phyloP scores from a whole-genome alignment of 2,113 vertebrate species.

The Rafetus swinhoei region DNA sequence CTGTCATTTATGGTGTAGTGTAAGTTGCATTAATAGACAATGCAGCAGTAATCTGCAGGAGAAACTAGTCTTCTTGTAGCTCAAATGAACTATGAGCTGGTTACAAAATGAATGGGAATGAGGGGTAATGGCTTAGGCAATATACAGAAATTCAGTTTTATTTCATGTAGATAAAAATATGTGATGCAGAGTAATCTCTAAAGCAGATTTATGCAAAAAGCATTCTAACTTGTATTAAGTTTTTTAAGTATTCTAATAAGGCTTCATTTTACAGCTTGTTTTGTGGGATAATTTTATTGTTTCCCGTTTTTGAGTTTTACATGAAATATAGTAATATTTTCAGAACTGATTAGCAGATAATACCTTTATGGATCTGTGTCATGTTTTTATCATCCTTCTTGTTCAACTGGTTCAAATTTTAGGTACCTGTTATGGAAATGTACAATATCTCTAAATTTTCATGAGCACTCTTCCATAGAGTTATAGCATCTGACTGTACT shows the following conservation, averaged over 20 bases:
- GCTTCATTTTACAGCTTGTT: conserved; percentile 44
- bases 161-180: conserved; percentile 61
- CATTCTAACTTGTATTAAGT: conserved; percentile 40
- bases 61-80: conserved; percentile 22
- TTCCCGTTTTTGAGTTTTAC: conserved; percentile 19
- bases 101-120: conserved; percentile 55
- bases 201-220: conserved; percentile 39
- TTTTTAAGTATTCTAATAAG: conserved; percentile 16
- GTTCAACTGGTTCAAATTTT: conserved; percentile 53
- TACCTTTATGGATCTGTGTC: conserved; percentile 31
- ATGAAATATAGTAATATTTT: conserved; percentile 61
- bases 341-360: conserved; percentile 59
- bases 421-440: conserved; percentile 29
- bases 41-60: not conserved
- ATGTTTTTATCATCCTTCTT: conserved; percentile 43
- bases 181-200: conserved; percentile 58
- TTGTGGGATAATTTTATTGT: conserved; percentile 43
- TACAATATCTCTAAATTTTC: conserved; percentile 23
- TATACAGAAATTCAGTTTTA: conserved; percentile 48
- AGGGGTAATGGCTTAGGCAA: conserved; percentile 44
- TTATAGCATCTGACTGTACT: not conserved
- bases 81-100: conserved; percentile 5
- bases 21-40: not conserved
- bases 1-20: not conserved
- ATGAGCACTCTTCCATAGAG: conserved; percentile 22